Evolutionary conservation across 2,113 vertebrate species (phyloP).

Genomic region (Illadopsis cleaveri): DNA sequence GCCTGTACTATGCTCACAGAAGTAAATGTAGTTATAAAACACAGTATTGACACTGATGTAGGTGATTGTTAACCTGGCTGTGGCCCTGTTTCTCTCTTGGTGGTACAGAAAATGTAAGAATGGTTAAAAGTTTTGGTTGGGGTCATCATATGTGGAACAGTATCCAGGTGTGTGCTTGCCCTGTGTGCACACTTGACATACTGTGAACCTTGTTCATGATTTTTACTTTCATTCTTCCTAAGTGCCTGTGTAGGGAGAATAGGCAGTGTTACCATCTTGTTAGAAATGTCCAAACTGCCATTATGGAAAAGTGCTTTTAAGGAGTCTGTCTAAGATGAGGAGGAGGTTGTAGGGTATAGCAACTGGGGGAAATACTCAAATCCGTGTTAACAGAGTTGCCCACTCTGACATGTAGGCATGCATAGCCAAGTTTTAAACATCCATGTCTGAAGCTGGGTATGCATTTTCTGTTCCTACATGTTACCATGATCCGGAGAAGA

Average conservation of each 20-base stretch:
- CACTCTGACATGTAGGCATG: background rate
- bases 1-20: background rate
- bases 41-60: background rate
- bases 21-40: background rate
- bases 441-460: background rate
- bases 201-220: background rate
- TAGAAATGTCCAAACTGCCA: background rate
- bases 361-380: background rate
- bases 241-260: background rate
- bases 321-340: background rate
- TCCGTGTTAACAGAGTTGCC: background rate
- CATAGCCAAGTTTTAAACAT: background rate
- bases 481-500: background rate
- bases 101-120: background rate
- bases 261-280: background rate
- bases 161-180: background rate
- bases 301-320: background rate
- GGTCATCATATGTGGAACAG: background rate
- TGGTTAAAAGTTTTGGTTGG: background rate
- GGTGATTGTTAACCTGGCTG: background rate
- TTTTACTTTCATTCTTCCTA: background rate
- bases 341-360: background rate
- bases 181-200: background rate
- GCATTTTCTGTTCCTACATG: background rate
- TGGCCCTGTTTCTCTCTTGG: background rate